Evolutionary conservation across 92 coral and sea anemone species (phyloP).

Genomic region (Anthopleura xanthogrammica): DNA sequence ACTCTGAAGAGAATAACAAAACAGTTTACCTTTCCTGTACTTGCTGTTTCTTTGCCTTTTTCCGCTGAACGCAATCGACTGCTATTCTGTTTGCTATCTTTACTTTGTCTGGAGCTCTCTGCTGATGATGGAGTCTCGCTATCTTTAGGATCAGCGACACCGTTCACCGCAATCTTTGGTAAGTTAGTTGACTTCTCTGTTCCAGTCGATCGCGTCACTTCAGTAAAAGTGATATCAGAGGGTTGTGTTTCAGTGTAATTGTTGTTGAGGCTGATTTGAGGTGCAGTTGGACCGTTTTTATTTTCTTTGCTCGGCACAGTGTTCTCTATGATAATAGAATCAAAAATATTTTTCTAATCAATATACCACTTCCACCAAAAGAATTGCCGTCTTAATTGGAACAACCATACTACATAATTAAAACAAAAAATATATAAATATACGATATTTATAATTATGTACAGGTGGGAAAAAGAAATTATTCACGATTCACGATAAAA

Average conservation of each 20-base stretch:
- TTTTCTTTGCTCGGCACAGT: conserved; percentile 6
- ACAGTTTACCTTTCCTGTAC: neutral
- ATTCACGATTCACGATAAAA: neutral
- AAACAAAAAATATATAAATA: neutral
- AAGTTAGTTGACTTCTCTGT: neutral
- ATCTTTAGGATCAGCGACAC: neutral
- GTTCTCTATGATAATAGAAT: neutral
- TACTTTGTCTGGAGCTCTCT: neutral
- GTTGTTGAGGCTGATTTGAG: conserved; percentile 10
- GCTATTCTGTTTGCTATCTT: neutral
- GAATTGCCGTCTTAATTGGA: neutral
- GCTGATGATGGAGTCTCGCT: neutral
- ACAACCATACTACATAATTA: neutral
- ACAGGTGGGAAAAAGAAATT: neutral
- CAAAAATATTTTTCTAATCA: neutral
- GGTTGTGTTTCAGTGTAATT: conserved; percentile 22
- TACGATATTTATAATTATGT: neutral
- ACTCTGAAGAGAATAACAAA: neutral
- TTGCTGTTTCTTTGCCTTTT: neutral
- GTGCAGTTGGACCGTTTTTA: neutral
- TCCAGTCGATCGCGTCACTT: conserved; percentile 7
- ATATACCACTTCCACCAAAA: neutral
- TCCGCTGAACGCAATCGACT: neutral
- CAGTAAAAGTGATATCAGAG: conserved; percentile 17
- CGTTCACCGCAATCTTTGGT: neutral